Evolutionary conservation across 2,888 invertebrate species (phyloP).

Genomic region (Nipponacmea schrenckii): DNA sequence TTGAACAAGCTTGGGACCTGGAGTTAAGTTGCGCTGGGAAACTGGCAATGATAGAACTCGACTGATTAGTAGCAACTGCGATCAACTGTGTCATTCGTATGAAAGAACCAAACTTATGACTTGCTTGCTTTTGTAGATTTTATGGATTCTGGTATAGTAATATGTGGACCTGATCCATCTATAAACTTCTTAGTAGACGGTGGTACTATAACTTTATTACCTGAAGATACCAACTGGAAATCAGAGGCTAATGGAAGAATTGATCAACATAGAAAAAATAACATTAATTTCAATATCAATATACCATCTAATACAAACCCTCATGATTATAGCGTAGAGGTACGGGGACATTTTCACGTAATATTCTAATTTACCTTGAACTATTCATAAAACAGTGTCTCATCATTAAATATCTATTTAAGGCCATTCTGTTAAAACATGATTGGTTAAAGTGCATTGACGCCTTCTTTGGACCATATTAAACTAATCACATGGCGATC

Average conservation of each 20-base stretch:
- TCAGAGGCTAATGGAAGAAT: conserved; percentile 32
- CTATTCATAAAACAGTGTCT: too few relatives aligned
- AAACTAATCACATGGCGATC: too few relatives aligned
- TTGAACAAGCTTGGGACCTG: too few relatives aligned
- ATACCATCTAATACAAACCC: not conserved
- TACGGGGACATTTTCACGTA: too few relatives aligned
- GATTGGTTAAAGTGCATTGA: too few relatives aligned
- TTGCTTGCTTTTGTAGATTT: not conserved
- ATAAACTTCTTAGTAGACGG: conserved; percentile 12
- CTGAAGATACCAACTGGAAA: conserved; percentile 32
- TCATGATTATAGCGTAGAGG: not conserved
- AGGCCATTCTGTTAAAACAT: too few relatives aligned
- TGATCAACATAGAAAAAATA: conserved; percentile 33
- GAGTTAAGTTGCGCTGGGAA: too few relatives aligned
- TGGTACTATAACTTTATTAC: conserved; percentile 26
- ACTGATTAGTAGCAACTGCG: not conserved
- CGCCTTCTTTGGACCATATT: too few relatives aligned
- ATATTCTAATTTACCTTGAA: too few relatives aligned
- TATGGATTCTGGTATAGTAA: not conserved
- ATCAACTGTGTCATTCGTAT: too few relatives aligned
- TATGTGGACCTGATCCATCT: not conserved
- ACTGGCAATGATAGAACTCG: not conserved
- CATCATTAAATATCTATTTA: too few relatives aligned
- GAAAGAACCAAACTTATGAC: too few relatives aligned
- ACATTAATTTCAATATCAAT: conserved; percentile 25